phyloP scores from a whole-genome alignment of 1,140 invertebrate genomes.

The Caenorhabditis remanei region DNA sequence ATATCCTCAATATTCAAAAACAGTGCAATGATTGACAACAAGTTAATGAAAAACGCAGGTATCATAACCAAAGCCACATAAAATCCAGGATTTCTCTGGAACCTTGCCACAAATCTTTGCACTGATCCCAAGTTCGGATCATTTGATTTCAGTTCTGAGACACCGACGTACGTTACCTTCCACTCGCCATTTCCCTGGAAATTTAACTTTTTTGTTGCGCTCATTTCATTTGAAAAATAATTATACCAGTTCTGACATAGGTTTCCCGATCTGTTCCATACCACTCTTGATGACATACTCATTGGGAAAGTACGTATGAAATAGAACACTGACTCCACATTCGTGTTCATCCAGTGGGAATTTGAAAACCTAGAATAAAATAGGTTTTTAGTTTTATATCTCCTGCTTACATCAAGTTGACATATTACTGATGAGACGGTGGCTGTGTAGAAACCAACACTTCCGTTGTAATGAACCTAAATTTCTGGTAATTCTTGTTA shows the following conservation, averaged over 20 bases:
- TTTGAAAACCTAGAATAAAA: background rate
- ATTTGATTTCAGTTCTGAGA: background rate
- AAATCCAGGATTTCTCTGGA: background rate
- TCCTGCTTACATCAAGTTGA: background rate
- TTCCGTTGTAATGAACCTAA: background rate
- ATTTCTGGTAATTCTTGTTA: background rate
- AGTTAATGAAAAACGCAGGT: slow-evolving; percentile 16
- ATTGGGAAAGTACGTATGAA: background rate
- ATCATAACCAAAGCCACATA: background rate
- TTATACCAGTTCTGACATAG: background rate
- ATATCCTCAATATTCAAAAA: background rate
- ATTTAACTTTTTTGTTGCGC: too few species aligned
- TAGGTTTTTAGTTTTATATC: background rate
- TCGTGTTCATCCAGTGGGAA: background rate
- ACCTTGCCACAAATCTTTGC: background rate
- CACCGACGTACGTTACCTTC: background rate
- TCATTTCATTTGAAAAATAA: background rate
- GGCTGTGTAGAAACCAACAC: background rate
- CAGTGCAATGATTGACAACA: background rate
- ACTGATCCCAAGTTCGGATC: background rate
- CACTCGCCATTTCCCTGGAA: slow-evolving; percentile 1
- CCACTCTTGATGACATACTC: background rate
- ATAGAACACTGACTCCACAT: slow-evolving; percentile 14
- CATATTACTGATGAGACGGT: slow-evolving; percentile 6
- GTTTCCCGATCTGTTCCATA: background rate